Evolutionary conservation across 37 sponge, comb jelly and placozoan species (phyloP), one percentile per base, ranked within the genome.

Genomic region (Dysidea cf. avara): DNA sequence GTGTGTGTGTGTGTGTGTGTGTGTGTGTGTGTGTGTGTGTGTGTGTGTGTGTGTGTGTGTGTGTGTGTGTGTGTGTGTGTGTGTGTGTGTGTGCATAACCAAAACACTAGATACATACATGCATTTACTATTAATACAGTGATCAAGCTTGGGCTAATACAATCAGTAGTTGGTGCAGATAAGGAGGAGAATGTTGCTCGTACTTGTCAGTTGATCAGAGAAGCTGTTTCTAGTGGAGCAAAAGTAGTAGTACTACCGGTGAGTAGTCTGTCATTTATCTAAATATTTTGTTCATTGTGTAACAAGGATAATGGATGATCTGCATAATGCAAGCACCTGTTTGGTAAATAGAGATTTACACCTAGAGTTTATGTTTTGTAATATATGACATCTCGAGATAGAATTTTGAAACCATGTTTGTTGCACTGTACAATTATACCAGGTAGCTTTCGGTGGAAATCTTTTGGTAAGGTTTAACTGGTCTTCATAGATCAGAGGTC

Each of bases 211-310:
- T 53, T 83, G 54, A 77, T 95, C 49, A 71, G 71, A 28, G 66
- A 89, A 33, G 96, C 99, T 16, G 87, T 68, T 1, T 29, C 64
- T 2, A 64, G 73, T 38, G 99, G 99, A 38, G 96, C 99, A 7
- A 67, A 86, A 28, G 16, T 98, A 48, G 59, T 98, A 14, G 64
- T 84, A 22, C 69, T 98, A 24, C 99, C 99, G 28, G 94, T 92
- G 53, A 76, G 85, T 43, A 21, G 3, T 9, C 46, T 43, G 9
- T 43, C 7, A 43, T 5, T 43, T 9, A 43, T 5, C 7, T 9
- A 9, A n/a, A n/a, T n/a, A n/a, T n/a, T n/a, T n/a, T n/a, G n/a
- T n/a, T n/a, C n/a, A n/a, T n/a, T n/a, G n/a, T n/a, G n/a, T n/a
- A n/a, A n/a, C n/a, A n/a, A n/a, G n/a, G n/a, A n/a, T n/a, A n/a